Evolutionary conservation across 92 coral and sea anemone species (phyloP).

Genomic region (Meandrina meandrites): DNA sequence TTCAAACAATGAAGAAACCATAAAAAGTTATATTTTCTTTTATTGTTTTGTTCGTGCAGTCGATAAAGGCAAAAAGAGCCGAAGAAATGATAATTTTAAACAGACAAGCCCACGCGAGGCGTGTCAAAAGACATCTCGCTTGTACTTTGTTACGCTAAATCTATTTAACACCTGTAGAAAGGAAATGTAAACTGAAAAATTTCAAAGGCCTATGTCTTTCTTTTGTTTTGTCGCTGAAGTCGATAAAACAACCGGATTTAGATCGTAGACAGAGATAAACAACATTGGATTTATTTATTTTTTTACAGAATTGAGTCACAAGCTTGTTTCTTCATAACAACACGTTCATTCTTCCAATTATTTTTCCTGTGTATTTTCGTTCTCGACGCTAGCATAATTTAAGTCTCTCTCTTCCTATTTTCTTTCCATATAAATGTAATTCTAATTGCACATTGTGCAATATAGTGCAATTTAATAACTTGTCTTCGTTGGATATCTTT

Average conservation of each 20-base stretch:
- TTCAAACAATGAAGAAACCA: neutral
- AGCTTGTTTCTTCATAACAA: neutral
- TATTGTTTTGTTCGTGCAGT: neutral
- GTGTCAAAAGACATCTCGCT: too few species aligned
- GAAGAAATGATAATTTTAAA: too few species aligned
- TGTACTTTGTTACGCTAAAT: neutral
- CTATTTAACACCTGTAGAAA: neutral
- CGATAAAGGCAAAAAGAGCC: neutral
- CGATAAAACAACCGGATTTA: constrained; percentile 13
- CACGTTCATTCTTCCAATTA: neutral
- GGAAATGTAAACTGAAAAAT: neutral
- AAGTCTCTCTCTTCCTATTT: neutral
- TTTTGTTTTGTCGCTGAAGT: neutral
- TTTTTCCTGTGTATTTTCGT: neutral
- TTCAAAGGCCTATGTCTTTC: neutral
- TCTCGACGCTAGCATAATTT: neutral
- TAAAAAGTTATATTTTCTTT: neutral
- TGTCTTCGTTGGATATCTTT: neutral
- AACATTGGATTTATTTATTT: neutral
- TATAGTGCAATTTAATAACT: neutral
- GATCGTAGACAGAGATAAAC: neutral
- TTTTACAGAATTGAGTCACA: neutral
- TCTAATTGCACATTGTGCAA: constrained; percentile 5
- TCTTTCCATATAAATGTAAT: neutral
- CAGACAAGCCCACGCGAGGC: neutral